Evolutionary conservation across 2,797 vertebrate species (phyloP).

Genomic region (Epinephelus malabaricus): DNA sequence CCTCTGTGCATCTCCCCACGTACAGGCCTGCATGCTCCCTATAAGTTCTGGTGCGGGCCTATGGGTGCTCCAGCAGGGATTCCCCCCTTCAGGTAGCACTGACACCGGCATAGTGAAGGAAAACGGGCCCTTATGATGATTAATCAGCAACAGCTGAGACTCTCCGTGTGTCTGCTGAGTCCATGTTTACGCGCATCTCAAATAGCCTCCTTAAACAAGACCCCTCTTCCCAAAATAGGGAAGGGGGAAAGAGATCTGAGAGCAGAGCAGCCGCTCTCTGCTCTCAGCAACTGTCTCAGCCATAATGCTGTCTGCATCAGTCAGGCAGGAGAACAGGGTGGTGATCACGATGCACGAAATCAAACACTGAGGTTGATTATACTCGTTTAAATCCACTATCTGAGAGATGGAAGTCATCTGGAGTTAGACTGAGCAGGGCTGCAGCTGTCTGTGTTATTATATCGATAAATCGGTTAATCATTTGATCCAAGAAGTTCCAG

Average conservation of each 20-base stretch:
- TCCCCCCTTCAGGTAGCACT: conserved; percentile 67
- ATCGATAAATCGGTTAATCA: not conserved
- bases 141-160: conserved; percentile 93
- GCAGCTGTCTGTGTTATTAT: not conserved
- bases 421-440: not conserved
- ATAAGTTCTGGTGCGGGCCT: conserved; percentile 49
- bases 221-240: conserved; percentile 90
- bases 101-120: conserved; percentile 49
- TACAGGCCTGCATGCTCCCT: conserved; percentile 24
- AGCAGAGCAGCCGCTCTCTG: conserved; percentile 32
- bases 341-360: conserved; percentile 7
- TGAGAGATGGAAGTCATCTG: not conserved
- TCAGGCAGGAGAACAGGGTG: conserved; percentile 9
- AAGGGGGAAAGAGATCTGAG: conserved; percentile 67
- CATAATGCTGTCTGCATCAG: conserved; percentile 33
- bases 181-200: conserved; percentile 93
- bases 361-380: not conserved
- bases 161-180: conserved; percentile 85
- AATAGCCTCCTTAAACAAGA: conserved; percentile 88
- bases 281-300: conserved; percentile 48
- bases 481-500: not conserved
- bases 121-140: conserved; percentile 76
- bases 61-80: conserved; percentile 70
- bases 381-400: not conserved
- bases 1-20: not conserved